phyloP scores from a whole-genome alignment of 2,888 invertebrate species.

The Drepana falcataria region DNA sequence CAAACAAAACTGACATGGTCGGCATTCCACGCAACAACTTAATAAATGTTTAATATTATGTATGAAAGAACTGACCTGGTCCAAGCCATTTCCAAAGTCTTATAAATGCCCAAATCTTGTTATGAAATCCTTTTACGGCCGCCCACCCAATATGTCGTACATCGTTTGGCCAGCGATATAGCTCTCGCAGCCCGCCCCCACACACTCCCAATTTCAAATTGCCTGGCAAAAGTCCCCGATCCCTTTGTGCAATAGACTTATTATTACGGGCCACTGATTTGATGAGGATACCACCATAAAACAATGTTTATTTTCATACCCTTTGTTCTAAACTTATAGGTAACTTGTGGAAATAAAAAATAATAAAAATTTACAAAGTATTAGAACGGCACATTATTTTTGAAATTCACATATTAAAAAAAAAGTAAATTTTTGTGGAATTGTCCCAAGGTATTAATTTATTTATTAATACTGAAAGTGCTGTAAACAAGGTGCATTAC shows the following conservation, averaged over 20 bases:
- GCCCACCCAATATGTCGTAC: conserved; percentile 24
- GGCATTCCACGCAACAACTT: no score
- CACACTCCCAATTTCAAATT: conserved; percentile 53
- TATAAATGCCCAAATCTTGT: conserved; percentile 7
- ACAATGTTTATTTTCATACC: conserved; percentile 18
- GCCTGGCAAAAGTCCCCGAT: conserved; percentile 56
- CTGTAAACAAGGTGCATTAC: background rate
- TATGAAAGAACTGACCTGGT: no score
- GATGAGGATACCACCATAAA: conserved; percentile 40
- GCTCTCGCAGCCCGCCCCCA: conserved; percentile 40
- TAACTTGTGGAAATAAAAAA: background rate
- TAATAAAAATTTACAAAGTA: no score
- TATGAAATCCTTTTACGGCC: conserved; percentile 4
- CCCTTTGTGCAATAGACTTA: conserved; percentile 66
- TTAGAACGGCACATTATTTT: no score
- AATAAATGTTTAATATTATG: no score
- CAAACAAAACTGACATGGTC: no score
- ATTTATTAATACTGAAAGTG: no score
- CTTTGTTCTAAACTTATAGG: conserved; percentile 4
- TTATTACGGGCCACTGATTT: conserved; percentile 67
- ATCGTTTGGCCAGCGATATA: conserved; percentile 20
- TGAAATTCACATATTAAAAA: no score
- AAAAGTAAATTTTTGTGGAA: no score
- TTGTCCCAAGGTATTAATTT: no score
- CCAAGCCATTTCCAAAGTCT: background rate